Evolutionary conservation across 1,140 invertebrate genomes (phyloP), one percentile per base, ranked within the genome.

Genomic region (Eulimnadia texana): DNA sequence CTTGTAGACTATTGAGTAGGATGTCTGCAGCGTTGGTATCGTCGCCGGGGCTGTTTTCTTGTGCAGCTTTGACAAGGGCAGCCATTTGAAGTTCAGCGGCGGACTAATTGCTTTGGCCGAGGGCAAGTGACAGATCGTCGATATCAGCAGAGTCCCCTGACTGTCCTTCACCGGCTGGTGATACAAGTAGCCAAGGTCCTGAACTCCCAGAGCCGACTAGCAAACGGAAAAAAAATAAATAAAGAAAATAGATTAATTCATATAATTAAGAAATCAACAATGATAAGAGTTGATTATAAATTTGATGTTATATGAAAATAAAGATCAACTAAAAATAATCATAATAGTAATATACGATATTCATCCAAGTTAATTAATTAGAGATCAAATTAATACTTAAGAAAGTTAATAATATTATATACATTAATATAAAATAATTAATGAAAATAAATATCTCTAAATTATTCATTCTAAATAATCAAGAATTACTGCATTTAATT

Each of bases 181-280:
- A 73, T 91, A 94, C 24, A 98, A 77, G 72, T 94, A 89, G 13
- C 94, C 90, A 60, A 98, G 76, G 73, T 98, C 91, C 69, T 91
- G 87, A 57, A 93, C 81, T 64, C 90, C 88, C 0, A 98, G 75
- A 0, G 90, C 88, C 53, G 84, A 77, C 80, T 85, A 69, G 27
- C 68, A 72, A n/a, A n/a, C 64, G 52, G 63, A 33, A 68, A 55
- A 58, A 56, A 29, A 56, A 54, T 61, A 61, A 27, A 3, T 28
- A 61, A 58, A n/a, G n/a, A n/a, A n/a, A n/a, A n/a, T n/a, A n/a
- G n/a, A n/a, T n/a, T n/a, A n/a, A n/a, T n/a, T n/a, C n/a, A n/a
- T n/a, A n/a, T n/a, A n/a, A n/a, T n/a, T n/a, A n/a, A n/a, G n/a
- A n/a, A n/a, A n/a, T n/a, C n/a, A n/a, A n/a, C n/a, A n/a, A n/a